phyloP scores from a whole-genome alignment of 2,888 invertebrate species.

The Temnothorax ravouxi region DNA sequence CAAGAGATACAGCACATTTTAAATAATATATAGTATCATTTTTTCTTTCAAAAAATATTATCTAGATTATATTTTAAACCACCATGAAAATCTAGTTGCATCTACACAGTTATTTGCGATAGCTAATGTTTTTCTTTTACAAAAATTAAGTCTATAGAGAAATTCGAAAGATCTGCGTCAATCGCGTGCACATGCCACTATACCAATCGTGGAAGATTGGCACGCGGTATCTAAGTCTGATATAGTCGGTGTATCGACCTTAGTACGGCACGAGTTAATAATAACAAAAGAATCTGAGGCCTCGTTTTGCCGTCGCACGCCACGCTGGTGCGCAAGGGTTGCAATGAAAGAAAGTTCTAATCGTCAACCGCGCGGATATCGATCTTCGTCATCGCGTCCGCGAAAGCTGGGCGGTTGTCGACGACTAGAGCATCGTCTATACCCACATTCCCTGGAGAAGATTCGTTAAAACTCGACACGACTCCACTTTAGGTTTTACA shows the following conservation, averaged over 20 bases:
- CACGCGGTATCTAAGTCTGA: slow-evolving; percentile 62
- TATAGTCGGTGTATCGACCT: slow-evolving; percentile 73
- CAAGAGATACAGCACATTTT: neutral
- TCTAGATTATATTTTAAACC: neutral
- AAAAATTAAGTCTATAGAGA: neutral
- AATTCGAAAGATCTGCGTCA: slow-evolving; percentile 55
- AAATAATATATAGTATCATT: neutral
- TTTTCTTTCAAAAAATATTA: neutral
- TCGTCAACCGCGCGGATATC: slow-evolving; percentile 69
- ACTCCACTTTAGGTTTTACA: slow-evolving; percentile 2
- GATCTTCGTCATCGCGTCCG: slow-evolving; percentile 64
- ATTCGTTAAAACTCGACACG: slow-evolving; percentile 2
- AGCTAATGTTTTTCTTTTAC: neutral
- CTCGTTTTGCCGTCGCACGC: slow-evolving; percentile 68
- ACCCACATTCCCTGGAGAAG: slow-evolving; percentile 22
- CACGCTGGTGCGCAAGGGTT: slow-evolving; percentile 62
- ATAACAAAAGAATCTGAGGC: slow-evolving; percentile 76
- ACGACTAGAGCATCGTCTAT: slow-evolving; percentile 65
- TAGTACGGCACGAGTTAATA: slow-evolving; percentile 72
- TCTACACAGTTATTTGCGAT: no score
- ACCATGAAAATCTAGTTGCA: neutral
- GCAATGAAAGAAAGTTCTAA: slow-evolving; percentile 75
- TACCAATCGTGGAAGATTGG: slow-evolving; percentile 29
- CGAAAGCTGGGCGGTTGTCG: slow-evolving; percentile 74
- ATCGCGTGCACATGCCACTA: slow-evolving; percentile 56